Base-by-base conservation (phyloP, 2,797 vertebrate genomes). In the Pipistrellus nathusii region DNA sequence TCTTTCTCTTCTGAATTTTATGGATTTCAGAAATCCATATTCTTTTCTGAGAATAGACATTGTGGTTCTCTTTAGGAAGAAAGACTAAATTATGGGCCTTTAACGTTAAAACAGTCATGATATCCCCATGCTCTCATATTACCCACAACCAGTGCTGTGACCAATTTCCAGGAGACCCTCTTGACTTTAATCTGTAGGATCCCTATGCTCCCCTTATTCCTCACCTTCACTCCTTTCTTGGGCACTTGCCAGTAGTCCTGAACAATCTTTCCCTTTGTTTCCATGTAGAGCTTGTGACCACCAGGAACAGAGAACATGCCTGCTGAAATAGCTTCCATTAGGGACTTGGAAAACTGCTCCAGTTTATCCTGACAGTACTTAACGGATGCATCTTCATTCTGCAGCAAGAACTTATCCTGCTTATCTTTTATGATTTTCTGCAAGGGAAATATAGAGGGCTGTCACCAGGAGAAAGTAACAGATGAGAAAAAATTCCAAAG, bases 211-310 rank as follows among this genome's bases (percentile, higher is more conserved):
- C 13, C 23, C 3, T 38, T 73, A 10, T 59, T 59, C 48, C 88
- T 94, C 72, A 91, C 88, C 93, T 91, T 96, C 13, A 94, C 80
- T 68, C 88, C 88, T 94, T 85, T 93, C 30, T 84, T 44, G 35
- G 64, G 73, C 23, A 81, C 44, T 85, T 71, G 68, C 5, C 18
- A 30, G 41, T 93, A 94, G 7, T 80, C 13, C 13, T 11, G 12
- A 59, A 81, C 25, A 38, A 73, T 23, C 7, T 1, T 88, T 81
- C 41, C 15, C 44, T 75, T 94, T 85, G 48, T 13, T 85, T 91
- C 17, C 15, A 27, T 35, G 75, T 96, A 94, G 59, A 62, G 30
- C 17, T 81, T 48, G 21, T 85, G 25, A 4, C 93, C 84, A 46
- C 84, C 91, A 81, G 78, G 73, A 87, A 64, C 73, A 71, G 18